phyloP scores from a whole-genome alignment of 2,888 invertebrate species.

The Mesoligia furuncula region DNA sequence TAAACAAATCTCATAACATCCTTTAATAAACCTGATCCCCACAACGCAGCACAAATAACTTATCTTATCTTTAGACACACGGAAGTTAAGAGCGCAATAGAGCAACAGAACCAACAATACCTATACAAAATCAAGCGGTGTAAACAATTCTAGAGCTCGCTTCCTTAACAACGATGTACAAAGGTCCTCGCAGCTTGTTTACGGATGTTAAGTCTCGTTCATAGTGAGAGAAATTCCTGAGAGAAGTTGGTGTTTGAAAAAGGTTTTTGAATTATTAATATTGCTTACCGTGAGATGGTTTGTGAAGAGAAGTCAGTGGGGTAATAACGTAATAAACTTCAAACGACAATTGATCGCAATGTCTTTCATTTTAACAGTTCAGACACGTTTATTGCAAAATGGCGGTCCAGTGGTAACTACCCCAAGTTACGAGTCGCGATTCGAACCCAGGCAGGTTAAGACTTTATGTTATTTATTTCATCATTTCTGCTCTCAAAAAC shows the following conservation, averaged over 20 bases:
- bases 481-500: too few relatives aligned
- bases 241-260: background rate
- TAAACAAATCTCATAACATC: too few relatives aligned
- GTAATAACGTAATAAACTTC: too few relatives aligned
- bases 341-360: too few relatives aligned
- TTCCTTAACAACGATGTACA: slow-evolving; percentile 57
- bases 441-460: too few relatives aligned
- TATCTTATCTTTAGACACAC: slow-evolving; percentile 46
- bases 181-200: slow-evolving; percentile 56
- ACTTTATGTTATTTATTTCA: too few relatives aligned
- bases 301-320: background rate
- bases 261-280: background rate
- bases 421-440: too few relatives aligned
- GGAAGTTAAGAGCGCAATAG: slow-evolving; percentile 45
- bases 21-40: slow-evolving; percentile 5
- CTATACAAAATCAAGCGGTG: slow-evolving; percentile 61
- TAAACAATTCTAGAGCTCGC: slow-evolving; percentile 61
- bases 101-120: slow-evolving; percentile 58
- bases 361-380: too few relatives aligned
- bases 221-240: slow-evolving; percentile 7
- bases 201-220: slow-evolving; percentile 44
- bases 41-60: slow-evolving; percentile 36
- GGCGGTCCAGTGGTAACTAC: too few relatives aligned
- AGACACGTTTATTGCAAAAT: too few relatives aligned
- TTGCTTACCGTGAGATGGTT: background rate